Conservation (phyloP, 1,140 invertebrate genomes). For the Diorhabda elongata region DNA sequence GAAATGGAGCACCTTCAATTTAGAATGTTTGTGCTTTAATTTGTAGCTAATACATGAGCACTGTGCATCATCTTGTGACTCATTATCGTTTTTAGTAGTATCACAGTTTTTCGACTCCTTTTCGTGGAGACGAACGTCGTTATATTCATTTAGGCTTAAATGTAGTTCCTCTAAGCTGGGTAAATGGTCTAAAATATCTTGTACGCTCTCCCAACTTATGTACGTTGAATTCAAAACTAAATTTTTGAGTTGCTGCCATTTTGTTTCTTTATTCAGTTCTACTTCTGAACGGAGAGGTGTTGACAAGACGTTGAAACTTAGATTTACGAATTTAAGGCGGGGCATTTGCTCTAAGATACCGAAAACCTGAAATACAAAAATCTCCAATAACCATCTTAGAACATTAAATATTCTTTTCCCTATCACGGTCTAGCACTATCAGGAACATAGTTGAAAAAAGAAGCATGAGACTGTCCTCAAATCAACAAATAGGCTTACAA, state of each 20-base stretch:
- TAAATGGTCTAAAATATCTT: conserved; percentile 67
- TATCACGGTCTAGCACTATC: too few relatives aligned
- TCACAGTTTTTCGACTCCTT: conserved; percentile 33
- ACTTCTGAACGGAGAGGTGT: conserved; percentile 54
- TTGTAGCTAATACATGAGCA: conserved; percentile 40
- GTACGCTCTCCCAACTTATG: conserved; percentile 78
- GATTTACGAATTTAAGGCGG: conserved; percentile 81
- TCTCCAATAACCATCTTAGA: background rate
- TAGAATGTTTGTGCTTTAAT: conserved; percentile 52
- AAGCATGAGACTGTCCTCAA: too few relatives aligned
- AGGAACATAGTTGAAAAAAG: too few relatives aligned
- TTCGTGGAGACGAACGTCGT: conserved; percentile 56
- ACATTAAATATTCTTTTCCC: too few relatives aligned
- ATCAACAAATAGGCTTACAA: too few relatives aligned
- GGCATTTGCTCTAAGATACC: conserved; percentile 82
- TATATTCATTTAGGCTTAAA: conserved; percentile 82
- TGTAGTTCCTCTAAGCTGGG: conserved; percentile 84
- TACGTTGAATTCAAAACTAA: conserved; percentile 83
- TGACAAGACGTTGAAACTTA: conserved; percentile 81
- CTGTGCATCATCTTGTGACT: conserved; percentile 4
- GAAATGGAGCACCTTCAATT: conserved; percentile 74
- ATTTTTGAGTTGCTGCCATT: conserved; percentile 64
- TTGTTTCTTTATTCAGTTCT: conserved; percentile 30
- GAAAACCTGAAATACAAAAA: conserved; percentile 60
- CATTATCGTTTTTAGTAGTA: conserved; percentile 16